These are phyloP conservation scores for Hestina assimilis DNA, from an alignment of 1,140 invertebrate genomes.

Conservation along the genomic window DNA sequence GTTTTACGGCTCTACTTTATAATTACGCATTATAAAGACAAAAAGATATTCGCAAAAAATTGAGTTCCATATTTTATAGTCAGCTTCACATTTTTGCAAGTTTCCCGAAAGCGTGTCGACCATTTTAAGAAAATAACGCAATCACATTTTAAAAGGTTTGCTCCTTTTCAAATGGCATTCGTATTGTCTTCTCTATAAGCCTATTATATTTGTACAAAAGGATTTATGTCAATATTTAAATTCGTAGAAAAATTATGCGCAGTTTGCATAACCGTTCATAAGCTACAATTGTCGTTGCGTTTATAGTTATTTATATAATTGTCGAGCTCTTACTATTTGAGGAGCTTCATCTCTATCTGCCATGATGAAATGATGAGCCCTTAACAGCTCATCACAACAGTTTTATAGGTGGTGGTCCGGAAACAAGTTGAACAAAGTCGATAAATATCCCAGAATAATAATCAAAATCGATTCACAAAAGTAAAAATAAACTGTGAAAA, in stretches of 20 bases:
- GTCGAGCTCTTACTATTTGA: no score
- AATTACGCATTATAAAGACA: slow-evolving; percentile 41
- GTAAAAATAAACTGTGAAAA: no score
- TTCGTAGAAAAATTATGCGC: slow-evolving; percentile 55
- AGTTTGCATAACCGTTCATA: slow-evolving; percentile 51
- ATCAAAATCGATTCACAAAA: no score
- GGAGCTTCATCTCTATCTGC: no score
- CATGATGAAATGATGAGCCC: no score
- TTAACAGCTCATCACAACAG: no score
- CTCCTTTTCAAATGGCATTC: slow-evolving; percentile 50
- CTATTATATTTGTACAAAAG: slow-evolving; percentile 49
- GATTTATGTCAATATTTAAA: slow-evolving; percentile 59
- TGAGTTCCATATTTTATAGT: slow-evolving; percentile 45
- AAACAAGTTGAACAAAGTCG: no score
- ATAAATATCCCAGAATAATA: no score
- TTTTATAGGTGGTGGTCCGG: no score
- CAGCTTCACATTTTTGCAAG: slow-evolving; percentile 35
- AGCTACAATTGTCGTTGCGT: not conserved
- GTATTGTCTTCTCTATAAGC: slow-evolving; percentile 45
- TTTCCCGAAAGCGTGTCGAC: slow-evolving; percentile 35
- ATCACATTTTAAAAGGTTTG: slow-evolving; percentile 46
- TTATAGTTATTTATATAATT: not conserved
- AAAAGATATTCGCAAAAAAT: slow-evolving; percentile 42
- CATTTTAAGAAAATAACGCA: slow-evolving; percentile 33
- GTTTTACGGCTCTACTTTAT: slow-evolving; percentile 45